Evolutionary conservation across 2,888 invertebrate genomes (phyloP).

Genomic region (Ormyrus thymus): DNA sequence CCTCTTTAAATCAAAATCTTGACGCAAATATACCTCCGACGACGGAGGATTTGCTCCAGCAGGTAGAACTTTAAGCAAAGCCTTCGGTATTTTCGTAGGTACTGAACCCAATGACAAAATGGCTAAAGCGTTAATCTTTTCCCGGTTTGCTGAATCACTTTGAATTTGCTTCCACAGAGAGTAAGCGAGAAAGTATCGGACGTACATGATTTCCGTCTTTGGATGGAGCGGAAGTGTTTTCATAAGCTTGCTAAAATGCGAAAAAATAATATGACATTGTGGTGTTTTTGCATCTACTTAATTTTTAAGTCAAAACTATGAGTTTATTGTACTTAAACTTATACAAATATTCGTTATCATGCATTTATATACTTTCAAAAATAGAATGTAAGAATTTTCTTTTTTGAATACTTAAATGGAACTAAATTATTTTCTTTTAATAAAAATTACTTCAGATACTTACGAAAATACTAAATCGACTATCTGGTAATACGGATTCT

Average conservation of each 20-base stretch:
- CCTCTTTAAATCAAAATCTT: slow-evolving; percentile 56
- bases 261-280: no score
- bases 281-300: no score
- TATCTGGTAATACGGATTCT: slow-evolving; percentile 66
- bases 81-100: slow-evolving; percentile 64
- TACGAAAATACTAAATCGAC: slow-evolving; percentile 71
- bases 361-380: no score
- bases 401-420: no score
- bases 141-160: slow-evolving; percentile 63
- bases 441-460: slow-evolving; percentile 59
- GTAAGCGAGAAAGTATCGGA: slow-evolving; percentile 70
- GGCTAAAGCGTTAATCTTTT: slow-evolving; percentile 66
- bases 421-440: no score
- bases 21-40: slow-evolving; percentile 61
- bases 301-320: no score
- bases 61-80: slow-evolving; percentile 67
- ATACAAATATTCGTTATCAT: no score
- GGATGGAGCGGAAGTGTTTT: slow-evolving; percentile 62
- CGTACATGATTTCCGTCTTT: slow-evolving; percentile 66
- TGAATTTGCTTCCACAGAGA: slow-evolving; percentile 71
- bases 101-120: slow-evolving; percentile 63
- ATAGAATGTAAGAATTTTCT: no score
- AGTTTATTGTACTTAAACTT: no score
- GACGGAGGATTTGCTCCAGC: slow-evolving; percentile 21
- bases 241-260: no score